These are phyloP conservation scores for Rhynchomys soricoides DNA, from an alignment of 2,113 vertebrate species.

Conservation along the genomic window DNA sequence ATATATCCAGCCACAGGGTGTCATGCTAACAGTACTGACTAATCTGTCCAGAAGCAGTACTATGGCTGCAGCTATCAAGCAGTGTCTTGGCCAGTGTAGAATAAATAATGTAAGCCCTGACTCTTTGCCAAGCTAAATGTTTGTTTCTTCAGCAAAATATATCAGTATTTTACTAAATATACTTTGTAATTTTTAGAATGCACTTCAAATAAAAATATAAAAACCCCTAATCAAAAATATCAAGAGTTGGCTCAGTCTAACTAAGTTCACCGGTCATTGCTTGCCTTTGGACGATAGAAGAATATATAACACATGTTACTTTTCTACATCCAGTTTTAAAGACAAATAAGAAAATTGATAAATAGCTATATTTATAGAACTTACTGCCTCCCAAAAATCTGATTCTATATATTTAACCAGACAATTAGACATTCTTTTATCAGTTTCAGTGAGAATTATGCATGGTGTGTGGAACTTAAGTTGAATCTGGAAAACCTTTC, in stretches of 20 bases:
- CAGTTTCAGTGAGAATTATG: neutral
- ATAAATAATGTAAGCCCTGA: neutral
- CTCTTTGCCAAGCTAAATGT: neutral
- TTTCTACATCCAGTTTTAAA: neutral
- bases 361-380: neutral
- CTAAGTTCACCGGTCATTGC: neutral
- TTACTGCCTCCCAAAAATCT: neutral
- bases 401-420: neutral
- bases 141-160: neutral
- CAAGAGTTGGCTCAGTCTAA: neutral
- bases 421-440: neutral
- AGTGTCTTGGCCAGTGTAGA: neutral
- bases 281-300: neutral
- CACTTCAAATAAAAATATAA: neutral
- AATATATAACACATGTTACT: neutral
- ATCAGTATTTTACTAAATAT: neutral
- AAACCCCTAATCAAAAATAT: neutral
- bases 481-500: neutral
- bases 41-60: conserved; percentile 43
- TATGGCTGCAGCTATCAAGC: conserved; percentile 30
- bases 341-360: conserved; percentile 14
- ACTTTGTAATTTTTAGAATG: neutral
- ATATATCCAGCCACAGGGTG: conserved; percentile 83
- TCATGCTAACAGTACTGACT: conserved; percentile 81
- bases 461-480: neutral